Conservation (phyloP, 1,140 invertebrate genomes). For the Neoseiulus cucumeris region DNA sequence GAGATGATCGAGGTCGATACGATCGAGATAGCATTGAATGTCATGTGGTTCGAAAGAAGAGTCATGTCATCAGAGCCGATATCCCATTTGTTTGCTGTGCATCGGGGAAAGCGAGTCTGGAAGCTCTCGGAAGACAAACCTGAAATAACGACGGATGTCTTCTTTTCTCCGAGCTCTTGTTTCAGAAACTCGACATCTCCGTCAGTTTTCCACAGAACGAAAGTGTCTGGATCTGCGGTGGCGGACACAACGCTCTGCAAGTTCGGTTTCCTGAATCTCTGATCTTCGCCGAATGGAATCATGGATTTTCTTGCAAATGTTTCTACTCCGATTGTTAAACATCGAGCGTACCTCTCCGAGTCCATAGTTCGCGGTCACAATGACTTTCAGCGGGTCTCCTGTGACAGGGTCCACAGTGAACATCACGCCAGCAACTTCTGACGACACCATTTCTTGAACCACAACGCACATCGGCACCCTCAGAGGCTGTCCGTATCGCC, state of each 20-base stretch:
- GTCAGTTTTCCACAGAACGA: background rate
- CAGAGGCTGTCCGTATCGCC: conserved; percentile 42
- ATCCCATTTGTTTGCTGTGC: too few relatives aligned
- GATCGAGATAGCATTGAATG: too few relatives aligned
- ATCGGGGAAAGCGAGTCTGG: too few relatives aligned
- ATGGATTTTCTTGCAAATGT: too few relatives aligned
- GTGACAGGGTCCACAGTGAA: conserved; percentile 50
- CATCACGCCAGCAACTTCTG: conserved; percentile 48
- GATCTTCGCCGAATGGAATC: too few relatives aligned
- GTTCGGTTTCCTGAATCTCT: too few relatives aligned
- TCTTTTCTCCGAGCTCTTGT: background rate
- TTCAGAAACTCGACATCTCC: background rate
- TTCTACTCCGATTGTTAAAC: too few relatives aligned
- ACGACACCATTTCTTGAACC: conserved; percentile 47
- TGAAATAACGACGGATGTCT: background rate
- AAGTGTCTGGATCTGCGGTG: conserved; percentile 46
- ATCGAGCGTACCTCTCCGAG: conserved; percentile 46
- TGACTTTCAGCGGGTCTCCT: conserved; percentile 40
- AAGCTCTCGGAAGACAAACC: background rate
- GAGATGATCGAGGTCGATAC: too few relatives aligned
- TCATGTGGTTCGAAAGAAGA: too few relatives aligned
- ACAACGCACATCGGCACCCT: conserved; percentile 48
- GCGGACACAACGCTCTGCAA: conserved; percentile 51
- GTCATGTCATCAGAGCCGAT: too few relatives aligned
- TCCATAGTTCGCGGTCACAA: conserved; percentile 56